Evolutionary conservation across 2,888 invertebrate genomes (phyloP).

Genomic region (Limnephilus marmoratus): DNA sequence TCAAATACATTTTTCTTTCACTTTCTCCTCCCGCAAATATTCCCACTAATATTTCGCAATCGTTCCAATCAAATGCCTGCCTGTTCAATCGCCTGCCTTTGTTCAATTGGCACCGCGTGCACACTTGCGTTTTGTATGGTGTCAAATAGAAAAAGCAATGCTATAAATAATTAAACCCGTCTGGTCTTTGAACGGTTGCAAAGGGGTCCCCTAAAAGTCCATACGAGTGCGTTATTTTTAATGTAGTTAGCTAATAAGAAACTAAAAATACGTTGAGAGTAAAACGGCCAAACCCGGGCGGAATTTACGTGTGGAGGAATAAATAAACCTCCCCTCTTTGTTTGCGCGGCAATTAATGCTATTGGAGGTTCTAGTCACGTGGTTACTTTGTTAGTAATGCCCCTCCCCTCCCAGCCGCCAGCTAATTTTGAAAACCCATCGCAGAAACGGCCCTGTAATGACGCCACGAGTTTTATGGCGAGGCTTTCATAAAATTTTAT

Average conservation of each 20-base stretch:
- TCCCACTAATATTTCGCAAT: background rate
- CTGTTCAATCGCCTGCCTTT: too few species aligned
- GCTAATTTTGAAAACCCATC: conserved; percentile 39
- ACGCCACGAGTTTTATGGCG: conserved; percentile 27
- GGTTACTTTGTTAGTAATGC: conserved; percentile 63
- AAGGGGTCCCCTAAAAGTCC: background rate
- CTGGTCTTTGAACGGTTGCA: background rate
- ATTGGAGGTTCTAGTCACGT: conserved; percentile 63
- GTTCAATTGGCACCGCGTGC: background rate
- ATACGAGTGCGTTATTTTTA: background rate
- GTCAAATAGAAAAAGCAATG: background rate
- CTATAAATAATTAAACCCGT: background rate
- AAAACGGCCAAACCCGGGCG: background rate
- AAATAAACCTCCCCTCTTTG: conserved; percentile 61
- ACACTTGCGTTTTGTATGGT: background rate
- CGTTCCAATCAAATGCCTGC: too few species aligned
- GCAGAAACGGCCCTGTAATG: conserved; percentile 16
- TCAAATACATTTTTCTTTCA: background rate
- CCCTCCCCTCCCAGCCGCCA: conserved; percentile 47
- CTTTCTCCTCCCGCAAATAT: too few species aligned
- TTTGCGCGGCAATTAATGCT: conserved; percentile 63
- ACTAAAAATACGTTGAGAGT: background rate
- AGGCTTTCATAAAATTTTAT: conserved; percentile 17
- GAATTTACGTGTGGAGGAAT: conserved; percentile 60
- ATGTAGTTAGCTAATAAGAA: conserved; percentile 10